Percentiles rank a stretch among this genome's conserved stretches.
Conservation (phyloP, 2,797 vertebrate genomes). For the Masticophis lateralis region DNA sequence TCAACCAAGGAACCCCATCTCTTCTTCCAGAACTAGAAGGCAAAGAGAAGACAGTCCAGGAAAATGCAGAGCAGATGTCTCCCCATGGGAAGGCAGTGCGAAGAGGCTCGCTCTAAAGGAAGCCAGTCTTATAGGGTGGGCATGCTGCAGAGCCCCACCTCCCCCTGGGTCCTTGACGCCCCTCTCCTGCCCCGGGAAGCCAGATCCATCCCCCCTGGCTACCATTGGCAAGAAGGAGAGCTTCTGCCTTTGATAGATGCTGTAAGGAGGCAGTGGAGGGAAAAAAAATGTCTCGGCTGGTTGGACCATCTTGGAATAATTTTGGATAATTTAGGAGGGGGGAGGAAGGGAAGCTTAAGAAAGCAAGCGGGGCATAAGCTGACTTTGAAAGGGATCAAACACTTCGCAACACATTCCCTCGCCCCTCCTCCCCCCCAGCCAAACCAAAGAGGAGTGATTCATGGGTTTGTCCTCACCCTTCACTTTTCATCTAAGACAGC, state of each 20-base stretch:
- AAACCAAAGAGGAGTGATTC: slow-evolving; percentile 69
- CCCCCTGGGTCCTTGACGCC: slow-evolving; percentile 6
- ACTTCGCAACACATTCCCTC: slow-evolving; percentile 24
- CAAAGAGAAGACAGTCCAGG: not conserved
- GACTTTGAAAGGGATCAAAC: slow-evolving; percentile 47
- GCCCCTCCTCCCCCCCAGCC: not conserved
- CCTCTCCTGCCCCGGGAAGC: not conserved
- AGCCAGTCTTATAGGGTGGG: not conserved
- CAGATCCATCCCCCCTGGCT: slow-evolving; percentile 32
- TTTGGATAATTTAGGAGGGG: slow-evolving; percentile 48
- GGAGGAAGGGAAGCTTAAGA: not conserved
- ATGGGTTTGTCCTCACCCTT: slow-evolving; percentile 68
- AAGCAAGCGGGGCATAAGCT: slow-evolving; percentile 30
- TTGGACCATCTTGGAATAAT: slow-evolving; percentile 69
- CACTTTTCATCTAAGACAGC: slow-evolving; percentile 60
- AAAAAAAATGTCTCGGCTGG: slow-evolving; percentile 46
- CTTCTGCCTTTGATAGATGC: slow-evolving; percentile 56
- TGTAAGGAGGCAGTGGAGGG: slow-evolving; percentile 38
- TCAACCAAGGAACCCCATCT: not conserved
- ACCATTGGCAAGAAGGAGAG: slow-evolving; percentile 25
- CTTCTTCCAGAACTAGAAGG: rapidly evolving
- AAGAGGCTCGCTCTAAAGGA: slow-evolving; percentile 13
- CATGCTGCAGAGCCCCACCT: not conserved
- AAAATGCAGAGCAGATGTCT: slow-evolving; percentile 62
- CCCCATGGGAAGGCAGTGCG: not conserved